A percentile compares a stretch with the other conserved stretches of the same genome.
Conservation (phyloP, 2,797 vertebrate genomes). For the Poeciliopsis paucimaculata region DNA sequence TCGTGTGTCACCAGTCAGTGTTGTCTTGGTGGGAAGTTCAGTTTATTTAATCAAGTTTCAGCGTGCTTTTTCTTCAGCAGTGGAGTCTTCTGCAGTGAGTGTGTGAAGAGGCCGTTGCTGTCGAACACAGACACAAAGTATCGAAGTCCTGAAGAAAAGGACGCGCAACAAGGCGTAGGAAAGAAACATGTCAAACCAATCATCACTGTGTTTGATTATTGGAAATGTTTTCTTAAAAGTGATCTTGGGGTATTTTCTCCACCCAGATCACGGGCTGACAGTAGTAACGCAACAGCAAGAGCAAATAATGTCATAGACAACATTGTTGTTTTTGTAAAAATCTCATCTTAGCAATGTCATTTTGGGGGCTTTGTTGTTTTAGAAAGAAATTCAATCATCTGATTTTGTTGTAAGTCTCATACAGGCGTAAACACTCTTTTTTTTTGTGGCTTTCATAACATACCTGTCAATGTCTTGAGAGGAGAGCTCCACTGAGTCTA, state of each 20-base stretch:
- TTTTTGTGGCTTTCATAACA: background rate
- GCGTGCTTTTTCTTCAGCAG: background rate
- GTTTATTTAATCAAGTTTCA: no score
- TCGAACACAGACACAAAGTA: no score
- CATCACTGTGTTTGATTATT: no score
- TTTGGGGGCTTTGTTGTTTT: background rate
- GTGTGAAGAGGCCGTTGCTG: no score
- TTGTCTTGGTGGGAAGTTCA: background rate
- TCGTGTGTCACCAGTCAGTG: background rate
- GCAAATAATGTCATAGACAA: no score
- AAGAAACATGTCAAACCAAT: background rate
- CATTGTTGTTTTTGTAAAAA: background rate
- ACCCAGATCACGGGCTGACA: no score
- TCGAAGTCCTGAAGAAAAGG: background rate
- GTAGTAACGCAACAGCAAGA: no score
- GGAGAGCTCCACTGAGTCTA: background rate
- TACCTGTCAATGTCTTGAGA: background rate
- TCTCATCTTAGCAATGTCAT: background rate
- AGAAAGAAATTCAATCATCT: no score
- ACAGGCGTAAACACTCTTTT: background rate
- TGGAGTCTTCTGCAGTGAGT: background rate
- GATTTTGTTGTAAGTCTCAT: background rate
- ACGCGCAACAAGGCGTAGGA: background rate
- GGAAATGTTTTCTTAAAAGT: no score
- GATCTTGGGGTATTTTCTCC: no score